These are phyloP conservation scores for Ennomos erosarius DNA, from an alignment of 2,888 invertebrate species.

Conservation along the genomic window DNA sequence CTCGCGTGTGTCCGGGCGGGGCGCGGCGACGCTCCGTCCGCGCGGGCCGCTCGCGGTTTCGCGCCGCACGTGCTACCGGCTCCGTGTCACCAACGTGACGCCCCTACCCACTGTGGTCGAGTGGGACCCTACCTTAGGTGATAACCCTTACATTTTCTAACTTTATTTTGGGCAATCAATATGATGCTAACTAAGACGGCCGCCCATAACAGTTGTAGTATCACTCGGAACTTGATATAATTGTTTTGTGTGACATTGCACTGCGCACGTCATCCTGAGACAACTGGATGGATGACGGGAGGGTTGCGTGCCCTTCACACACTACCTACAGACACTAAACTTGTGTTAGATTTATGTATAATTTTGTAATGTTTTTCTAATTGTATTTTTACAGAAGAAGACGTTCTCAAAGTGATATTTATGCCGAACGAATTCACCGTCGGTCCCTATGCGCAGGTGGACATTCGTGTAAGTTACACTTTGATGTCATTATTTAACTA, in stretches of 20 bases:
- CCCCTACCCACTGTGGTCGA: slow-evolving; percentile 57
- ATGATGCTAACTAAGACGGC: no score
- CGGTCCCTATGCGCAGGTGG: slow-evolving; percentile 46
- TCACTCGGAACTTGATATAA: no score
- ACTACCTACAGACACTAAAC: no score
- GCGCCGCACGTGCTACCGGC: slow-evolving; percentile 52
- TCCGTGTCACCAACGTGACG: slow-evolving; percentile 62
- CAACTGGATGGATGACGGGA: no score
- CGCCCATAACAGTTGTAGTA: no score
- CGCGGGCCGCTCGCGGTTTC: slow-evolving; percentile 47
- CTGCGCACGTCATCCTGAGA: no score
- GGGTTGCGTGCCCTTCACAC: no score
- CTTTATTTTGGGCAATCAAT: no score
- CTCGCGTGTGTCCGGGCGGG: slow-evolving; percentile 19
- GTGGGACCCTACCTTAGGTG: slow-evolving; percentile 63
- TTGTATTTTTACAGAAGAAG: slow-evolving; percentile 51
- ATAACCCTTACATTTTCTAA: not conserved
- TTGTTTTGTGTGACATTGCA: no score
- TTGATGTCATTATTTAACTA: not conserved
- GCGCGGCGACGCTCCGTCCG: slow-evolving; percentile 59
- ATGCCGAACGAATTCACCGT: slow-evolving; percentile 56
- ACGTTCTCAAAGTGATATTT: slow-evolving; percentile 55
- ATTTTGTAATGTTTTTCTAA: not conserved
- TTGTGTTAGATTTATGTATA: no score
- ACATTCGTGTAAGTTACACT: slow-evolving; percentile 47